Conservation (phyloP, 2,113 vertebrate species). For the Perognathus longimembris region DNA sequence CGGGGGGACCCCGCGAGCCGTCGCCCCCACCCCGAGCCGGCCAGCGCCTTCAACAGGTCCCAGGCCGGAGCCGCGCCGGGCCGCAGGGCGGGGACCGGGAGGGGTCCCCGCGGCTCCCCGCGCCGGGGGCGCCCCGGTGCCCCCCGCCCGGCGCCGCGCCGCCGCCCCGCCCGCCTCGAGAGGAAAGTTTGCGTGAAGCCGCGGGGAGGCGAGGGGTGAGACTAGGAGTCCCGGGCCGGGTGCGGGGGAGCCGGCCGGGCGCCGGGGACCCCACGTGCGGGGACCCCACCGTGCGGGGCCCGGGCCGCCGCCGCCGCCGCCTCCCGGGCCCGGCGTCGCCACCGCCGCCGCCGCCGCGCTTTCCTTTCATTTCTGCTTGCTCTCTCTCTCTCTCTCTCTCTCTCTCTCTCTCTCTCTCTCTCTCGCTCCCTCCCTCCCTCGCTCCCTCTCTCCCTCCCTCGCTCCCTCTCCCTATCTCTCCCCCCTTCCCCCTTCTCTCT, state of each 20-base stretch:
- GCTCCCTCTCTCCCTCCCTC: slow-evolving; percentile 14
- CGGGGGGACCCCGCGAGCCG: slow-evolving; percentile 21
- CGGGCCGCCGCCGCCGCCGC: neutral
- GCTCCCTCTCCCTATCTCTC: neutral
- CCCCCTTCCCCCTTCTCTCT: neutral
- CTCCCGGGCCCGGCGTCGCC: slow-evolving; percentile 50
- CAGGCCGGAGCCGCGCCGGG: too few relatives aligned
- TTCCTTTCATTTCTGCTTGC: slow-evolving; percentile 59
- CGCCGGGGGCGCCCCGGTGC: neutral
- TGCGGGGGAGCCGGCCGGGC: slow-evolving; percentile 9
- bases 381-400: neutral
- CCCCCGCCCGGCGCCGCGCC: neutral
- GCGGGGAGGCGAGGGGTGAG: slow-evolving; percentile 73
- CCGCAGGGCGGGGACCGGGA: too few relatives aligned
- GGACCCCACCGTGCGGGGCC: neutral
- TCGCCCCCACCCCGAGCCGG: neutral
- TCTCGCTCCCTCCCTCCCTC: neutral
- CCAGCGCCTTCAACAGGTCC: neutral
- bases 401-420: neutral
- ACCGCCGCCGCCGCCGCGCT: slow-evolving; percentile 55
- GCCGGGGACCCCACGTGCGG: slow-evolving; percentile 73
- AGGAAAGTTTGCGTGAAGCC: slow-evolving; percentile 79
- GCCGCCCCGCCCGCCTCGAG: slow-evolving; percentile 45
- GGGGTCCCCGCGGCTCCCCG: too few relatives aligned
- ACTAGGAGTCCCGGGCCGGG: slow-evolving; percentile 72